phyloP scores from a whole-genome alignment of 2,888 invertebrate species.

The Noctua fimbriata region DNA sequence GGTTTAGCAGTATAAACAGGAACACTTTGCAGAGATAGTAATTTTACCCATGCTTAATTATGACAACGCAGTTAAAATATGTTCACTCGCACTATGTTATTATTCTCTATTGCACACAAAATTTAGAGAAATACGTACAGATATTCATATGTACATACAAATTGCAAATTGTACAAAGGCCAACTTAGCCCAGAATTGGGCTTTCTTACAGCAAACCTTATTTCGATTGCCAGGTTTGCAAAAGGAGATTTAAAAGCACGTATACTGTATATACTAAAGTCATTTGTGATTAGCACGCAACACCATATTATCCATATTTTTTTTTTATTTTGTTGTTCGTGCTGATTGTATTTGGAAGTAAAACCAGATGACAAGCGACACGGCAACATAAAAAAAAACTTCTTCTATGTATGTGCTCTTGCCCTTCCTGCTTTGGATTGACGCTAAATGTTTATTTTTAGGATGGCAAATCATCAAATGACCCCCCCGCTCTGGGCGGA shows the following conservation, averaged over 20 bases:
- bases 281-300: not conserved
- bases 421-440: not conserved
- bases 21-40: constrained; percentile 9
- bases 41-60: not conserved
- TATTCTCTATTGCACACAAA: not conserved
- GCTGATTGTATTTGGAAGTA: not conserved
- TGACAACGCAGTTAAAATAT: not conserved
- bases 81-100: not conserved
- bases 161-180: not conserved
- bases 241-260: too few relatives aligned
- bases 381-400: not conserved
- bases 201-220: not conserved
- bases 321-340: not conserved
- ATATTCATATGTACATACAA: too few relatives aligned
- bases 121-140: too few relatives aligned
- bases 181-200: not conserved
- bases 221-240: too few relatives aligned
- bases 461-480: too few relatives aligned
- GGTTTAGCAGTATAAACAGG: not conserved
- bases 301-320: not conserved
- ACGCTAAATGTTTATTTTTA: not conserved
- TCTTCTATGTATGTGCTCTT: not conserved
- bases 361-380: not conserved
- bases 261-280: not conserved
- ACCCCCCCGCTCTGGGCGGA: too few relatives aligned